These are phyloP conservation scores for Ptilorrhoa leucosticta DNA, from an alignment of 2,113 vertebrate genomes.

Conservation along the genomic window DNA sequence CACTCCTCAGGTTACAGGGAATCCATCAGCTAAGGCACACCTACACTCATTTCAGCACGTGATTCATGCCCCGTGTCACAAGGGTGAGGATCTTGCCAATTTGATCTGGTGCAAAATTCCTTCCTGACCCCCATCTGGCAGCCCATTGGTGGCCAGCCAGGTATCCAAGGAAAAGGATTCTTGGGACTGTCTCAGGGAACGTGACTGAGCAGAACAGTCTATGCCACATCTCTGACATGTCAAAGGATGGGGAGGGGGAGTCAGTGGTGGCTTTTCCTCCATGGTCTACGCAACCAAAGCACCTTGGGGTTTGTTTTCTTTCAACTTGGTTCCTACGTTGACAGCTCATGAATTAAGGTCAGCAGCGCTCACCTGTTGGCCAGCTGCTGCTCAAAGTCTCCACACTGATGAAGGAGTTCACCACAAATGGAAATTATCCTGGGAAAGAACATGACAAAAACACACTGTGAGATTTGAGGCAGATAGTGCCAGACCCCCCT, in stretches of 20 bases:
- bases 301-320: not conserved
- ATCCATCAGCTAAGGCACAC: not conserved
- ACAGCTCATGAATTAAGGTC: not conserved
- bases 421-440: conserved; percentile 83
- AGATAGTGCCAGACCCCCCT: not conserved
- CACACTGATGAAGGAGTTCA: conserved; percentile 78
- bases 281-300: accelerated
- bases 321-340: not conserved
- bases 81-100: not conserved
- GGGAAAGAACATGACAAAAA: conserved; percentile 13
- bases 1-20: conserved; percentile 4
- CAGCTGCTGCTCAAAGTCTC: conserved; percentile 83
- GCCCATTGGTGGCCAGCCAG: not conserved
- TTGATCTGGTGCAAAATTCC: conserved; percentile 28
- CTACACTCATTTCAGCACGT: not conserved
- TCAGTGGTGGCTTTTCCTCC: not conserved
- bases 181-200: not conserved
- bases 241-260: not conserved
- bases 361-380: conserved; percentile 72
- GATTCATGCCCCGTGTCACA: not conserved
- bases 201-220: not conserved
- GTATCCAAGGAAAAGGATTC: not conserved
- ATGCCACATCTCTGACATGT: not conserved
- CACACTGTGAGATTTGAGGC: not conserved
- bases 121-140: not conserved